Evolutionary conservation across 2,888 invertebrate species (phyloP).

Genomic region (Girardia tigrina): DNA sequence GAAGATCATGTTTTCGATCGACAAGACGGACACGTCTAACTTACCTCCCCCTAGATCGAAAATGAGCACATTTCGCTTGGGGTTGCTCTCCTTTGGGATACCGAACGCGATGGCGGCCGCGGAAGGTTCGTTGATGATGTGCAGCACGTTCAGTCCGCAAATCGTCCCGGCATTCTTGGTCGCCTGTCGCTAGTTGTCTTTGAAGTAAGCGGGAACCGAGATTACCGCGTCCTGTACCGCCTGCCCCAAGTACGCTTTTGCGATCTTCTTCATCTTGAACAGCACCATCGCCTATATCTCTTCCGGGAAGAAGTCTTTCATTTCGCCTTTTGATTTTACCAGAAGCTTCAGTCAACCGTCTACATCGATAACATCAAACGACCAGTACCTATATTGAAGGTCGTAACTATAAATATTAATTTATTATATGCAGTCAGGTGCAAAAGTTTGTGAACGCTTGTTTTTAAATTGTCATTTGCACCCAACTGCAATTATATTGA

Average conservation of each 20-base stretch:
- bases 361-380: no score
- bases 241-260: conserved; percentile 56
- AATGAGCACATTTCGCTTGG: conserved; percentile 42
- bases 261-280: conserved; percentile 67
- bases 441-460: no score
- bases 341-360: no score
- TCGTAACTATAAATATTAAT: no score
- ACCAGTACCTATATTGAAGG: no score
- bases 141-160: conserved; percentile 69
- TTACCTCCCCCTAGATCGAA: conserved; percentile 54
- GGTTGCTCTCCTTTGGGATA: conserved; percentile 49
- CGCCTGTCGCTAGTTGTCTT: conserved; percentile 50
- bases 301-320: conserved; percentile 74
- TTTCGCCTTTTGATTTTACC: conserved; percentile 64
- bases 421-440: no score
- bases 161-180: conserved; percentile 78
- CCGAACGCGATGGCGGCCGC: conserved; percentile 55
- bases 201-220: conserved; percentile 51
- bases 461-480: no score
- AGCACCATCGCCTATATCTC: conserved; percentile 83
- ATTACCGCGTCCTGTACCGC: conserved; percentile 48
- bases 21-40: conserved; percentile 82
- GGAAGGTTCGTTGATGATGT: conserved; percentile 69
- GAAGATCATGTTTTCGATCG: conserved; percentile 81
- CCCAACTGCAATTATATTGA: no score